Conservation (phyloP, 2,113 vertebrate genomes). For the Nothobranchius kuhntae region DNA sequence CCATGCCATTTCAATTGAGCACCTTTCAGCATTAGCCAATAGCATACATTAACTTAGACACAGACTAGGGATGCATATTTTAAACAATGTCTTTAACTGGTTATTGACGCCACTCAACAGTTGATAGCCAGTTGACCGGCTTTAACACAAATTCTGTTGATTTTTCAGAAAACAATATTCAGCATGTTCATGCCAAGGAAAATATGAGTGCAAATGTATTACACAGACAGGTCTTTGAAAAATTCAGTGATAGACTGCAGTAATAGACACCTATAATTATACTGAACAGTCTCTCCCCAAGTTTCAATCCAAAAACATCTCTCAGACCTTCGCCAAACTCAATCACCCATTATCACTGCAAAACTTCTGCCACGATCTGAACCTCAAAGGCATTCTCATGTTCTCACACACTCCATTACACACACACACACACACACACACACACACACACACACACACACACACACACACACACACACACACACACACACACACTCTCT, state of each 20-base stretch:
- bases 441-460: background rate
- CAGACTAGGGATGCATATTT: too few relatives aligned
- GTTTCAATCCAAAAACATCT: constrained; percentile 3
- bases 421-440: constrained; percentile 1
- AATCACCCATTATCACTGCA: constrained; percentile 20
- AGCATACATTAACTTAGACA: too few relatives aligned
- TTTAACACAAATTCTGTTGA: background rate
- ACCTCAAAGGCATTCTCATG: constrained; percentile 6
- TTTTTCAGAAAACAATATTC: background rate
- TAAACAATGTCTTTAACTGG: too few relatives aligned
- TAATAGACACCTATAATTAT: constrained; percentile 9
- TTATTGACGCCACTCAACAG: too few relatives aligned
- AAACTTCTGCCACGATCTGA: constrained; percentile 8
- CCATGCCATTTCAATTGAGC: too few relatives aligned
- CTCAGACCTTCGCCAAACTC: constrained; percentile 15
- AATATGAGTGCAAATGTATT: background rate
- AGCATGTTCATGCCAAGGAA: background rate
- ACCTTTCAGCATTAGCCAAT: too few relatives aligned
- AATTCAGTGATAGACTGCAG: background rate
- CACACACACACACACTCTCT: background rate
- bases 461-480: constrained; percentile 7
- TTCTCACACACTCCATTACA: background rate
- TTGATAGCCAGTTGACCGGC: too few relatives aligned
- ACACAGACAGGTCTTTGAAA: background rate
- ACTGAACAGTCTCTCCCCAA: background rate